These are phyloP conservation scores for Melanotus villosus DNA, from an alignment of 2,888 invertebrate species.

Conservation along the genomic window DNA sequence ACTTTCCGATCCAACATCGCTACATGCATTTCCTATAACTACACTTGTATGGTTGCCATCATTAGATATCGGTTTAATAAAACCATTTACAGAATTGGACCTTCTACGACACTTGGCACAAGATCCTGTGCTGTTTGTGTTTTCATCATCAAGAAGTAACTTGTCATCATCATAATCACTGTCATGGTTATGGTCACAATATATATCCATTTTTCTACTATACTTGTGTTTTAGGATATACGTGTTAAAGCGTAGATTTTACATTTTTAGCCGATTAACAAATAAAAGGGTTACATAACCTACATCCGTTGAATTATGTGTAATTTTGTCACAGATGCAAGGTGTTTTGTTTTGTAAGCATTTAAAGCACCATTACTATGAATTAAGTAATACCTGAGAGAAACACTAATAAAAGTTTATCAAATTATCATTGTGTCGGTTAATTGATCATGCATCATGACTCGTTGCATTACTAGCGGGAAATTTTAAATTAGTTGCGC, in stretches of 20 bases:
- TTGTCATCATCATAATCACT: constrained; percentile 60
- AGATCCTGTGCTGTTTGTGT: constrained; percentile 51
- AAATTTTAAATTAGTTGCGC: constrained; percentile 1
- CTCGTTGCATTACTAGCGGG: neutral
- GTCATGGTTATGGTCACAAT: constrained; percentile 56
- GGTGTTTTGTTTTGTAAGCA: neutral
- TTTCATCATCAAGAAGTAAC: constrained; percentile 64
- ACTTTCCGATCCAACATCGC: constrained; percentile 28
- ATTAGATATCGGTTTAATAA: constrained; percentile 39
- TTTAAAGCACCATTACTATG: neutral
- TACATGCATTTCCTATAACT: constrained; percentile 31
- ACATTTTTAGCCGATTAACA: neutral
- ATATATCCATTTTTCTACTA: constrained; percentile 47
- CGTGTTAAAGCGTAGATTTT: neutral
- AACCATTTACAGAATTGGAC: constrained; percentile 26
- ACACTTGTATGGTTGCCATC: constrained; percentile 26
- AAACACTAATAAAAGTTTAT: constrained; percentile 3
- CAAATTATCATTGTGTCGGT: constrained; percentile 9
- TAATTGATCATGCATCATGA: constrained; percentile 12
- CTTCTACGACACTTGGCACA: constrained; percentile 51
- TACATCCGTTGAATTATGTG: neutral
- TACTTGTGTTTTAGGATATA: neutral
- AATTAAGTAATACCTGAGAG: neutral
- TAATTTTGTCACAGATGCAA: neutral
- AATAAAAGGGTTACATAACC: constrained; percentile 21